Base-by-base conservation (phyloP, 1,140 invertebrate genomes). In the Mycetomoellerius zeteki region DNA sequence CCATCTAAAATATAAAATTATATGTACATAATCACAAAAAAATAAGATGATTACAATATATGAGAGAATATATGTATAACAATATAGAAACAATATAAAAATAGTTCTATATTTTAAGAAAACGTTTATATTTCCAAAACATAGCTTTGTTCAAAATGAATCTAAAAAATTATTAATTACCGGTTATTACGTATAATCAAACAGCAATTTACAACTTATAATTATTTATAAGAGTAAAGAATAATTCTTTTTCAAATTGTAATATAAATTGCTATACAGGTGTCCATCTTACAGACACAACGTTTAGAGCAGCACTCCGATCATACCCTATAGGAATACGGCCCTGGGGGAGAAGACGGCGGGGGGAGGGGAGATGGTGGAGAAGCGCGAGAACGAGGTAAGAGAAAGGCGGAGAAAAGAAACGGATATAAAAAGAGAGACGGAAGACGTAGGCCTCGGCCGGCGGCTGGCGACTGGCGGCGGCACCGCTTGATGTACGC, bases 401-500 rank as follows among this genome's bases (percentile, higher is more conserved):
- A 76, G 56, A 86, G 84, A 88, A 90, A 88, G 89, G 89, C 88
- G 89, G 88, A 86, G 89, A 91, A 90, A 86, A 91, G 87, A 89
- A 84, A 89, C 90, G 86, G 86, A 90, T 88, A 86, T 82, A 91
- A 90, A 91, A 88, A 90, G 87, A 80, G 82, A 88, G 87, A 90
- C 78, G 85, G 88, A 90, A 89, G 86, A 92, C 80, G 86, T 76
- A 91, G 85, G 84, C 85, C 82, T 87, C 85, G 87, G 86, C 85
- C 86, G 88, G 80, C 89, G 88, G 88, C 82, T 80, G 89, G 85
- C 87, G 89, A 86, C 88, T 90, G 93, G 88, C 90, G 92, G 93
- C 94, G 94, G 94, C 94, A 94, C 89, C 93, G 94, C 94, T 94
- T 95, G 94, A 95, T 95, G 94, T 95, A 93, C 93, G 91, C 92